phyloP scores from a whole-genome alignment of 2,888 invertebrate species.

The Lasius fuliginosus region DNA sequence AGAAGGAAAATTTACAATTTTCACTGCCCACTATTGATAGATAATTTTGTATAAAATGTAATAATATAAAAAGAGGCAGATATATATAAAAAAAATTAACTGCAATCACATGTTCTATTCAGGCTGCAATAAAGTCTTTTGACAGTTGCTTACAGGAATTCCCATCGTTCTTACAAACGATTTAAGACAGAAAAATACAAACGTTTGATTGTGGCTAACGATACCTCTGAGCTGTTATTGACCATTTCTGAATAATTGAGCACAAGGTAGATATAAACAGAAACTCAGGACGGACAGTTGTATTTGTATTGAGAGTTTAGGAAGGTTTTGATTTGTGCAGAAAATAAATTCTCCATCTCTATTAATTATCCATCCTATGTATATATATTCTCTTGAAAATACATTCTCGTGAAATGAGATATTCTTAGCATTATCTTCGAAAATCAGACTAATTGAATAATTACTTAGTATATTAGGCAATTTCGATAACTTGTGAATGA shows the following conservation, averaged over 20 bases:
- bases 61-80: constrained; percentile 28
- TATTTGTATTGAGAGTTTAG: constrained; percentile 78
- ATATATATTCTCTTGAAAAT: background rate
- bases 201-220: constrained; percentile 30
- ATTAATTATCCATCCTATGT: background rate
- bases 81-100: constrained; percentile 15
- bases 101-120: constrained; percentile 45
- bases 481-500: background rate
- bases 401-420: background rate
- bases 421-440: background rate
- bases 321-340: constrained; percentile 85
- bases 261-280: constrained; percentile 41
- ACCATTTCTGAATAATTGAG: constrained; percentile 29
- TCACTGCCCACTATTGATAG: constrained; percentile 9
- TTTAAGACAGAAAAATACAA: constrained; percentile 10
- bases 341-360: constrained; percentile 78
- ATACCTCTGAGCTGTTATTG: constrained; percentile 32
- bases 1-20: constrained; percentile 30
- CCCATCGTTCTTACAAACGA: background rate
- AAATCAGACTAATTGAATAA: background rate
- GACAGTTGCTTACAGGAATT: constrained; percentile 33
- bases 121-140: constrained; percentile 37
- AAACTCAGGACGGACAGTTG: constrained; percentile 58
- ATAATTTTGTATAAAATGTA: constrained; percentile 41
- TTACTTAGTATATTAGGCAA: constrained; percentile 13